These are phyloP conservation scores for Ictalurus punctatus DNA, from an alignment of 2,113 vertebrate genomes.

Conservation along the genomic window DNA sequence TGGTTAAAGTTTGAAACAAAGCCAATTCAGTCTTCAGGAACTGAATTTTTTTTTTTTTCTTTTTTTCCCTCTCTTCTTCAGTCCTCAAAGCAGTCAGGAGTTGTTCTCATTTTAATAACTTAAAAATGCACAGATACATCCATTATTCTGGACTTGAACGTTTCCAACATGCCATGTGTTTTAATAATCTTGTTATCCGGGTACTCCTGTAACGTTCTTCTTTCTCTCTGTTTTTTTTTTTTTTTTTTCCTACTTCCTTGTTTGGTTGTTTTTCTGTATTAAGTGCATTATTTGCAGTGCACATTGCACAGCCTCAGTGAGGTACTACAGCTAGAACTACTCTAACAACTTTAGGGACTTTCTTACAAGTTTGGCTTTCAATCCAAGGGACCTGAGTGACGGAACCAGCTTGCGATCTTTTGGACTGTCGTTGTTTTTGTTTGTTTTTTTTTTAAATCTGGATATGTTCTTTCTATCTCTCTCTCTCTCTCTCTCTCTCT, in stretches of 20 bases:
- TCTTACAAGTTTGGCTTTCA: constrained; percentile 13
- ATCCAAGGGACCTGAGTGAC: constrained; percentile 22
- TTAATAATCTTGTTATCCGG: neutral
- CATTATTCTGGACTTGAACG: constrained; percentile 5
- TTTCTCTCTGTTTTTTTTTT: neutral
- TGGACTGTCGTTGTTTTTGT: constrained; percentile 58
- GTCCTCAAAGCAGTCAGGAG: neutral
- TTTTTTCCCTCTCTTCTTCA: neutral
- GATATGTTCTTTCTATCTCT: constrained; percentile 72
- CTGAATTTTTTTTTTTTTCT: neutral
- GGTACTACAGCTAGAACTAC: constrained; percentile 59
- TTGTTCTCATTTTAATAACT: constrained; percentile 14
- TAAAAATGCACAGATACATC: neutral
- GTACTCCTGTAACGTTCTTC: constrained; percentile 9
- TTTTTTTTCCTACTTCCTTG: neutral
- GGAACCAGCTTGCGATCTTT: constrained; percentile 54
- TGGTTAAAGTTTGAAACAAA: constrained; percentile 41
- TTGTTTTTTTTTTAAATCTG: constrained; percentile 44
- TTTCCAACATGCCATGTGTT: neutral
- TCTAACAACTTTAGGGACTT: constrained; percentile 54
- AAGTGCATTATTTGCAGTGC: constrained; percentile 70
- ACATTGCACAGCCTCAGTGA: constrained; percentile 76
- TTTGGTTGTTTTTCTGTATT: constrained; percentile 65
- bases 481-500: too few species aligned
- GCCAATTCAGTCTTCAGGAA: constrained; percentile 53